These are phyloP conservation scores for Cliona cf. orientalis DNA, from an alignment of 37 sponge, comb jelly and placozoan genomes.

Conservation along the genomic window DNA sequence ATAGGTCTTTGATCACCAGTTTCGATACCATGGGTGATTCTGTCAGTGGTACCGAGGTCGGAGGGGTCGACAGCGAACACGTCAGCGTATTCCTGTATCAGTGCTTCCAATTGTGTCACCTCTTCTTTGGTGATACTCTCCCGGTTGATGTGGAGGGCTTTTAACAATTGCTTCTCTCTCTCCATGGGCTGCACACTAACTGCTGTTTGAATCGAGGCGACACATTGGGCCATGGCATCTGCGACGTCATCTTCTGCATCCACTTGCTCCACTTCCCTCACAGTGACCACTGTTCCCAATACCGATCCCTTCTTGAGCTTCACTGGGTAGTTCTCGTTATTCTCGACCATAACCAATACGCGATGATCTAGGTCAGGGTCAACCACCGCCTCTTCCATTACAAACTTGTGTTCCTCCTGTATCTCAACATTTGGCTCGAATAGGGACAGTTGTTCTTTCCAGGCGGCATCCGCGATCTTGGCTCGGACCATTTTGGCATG, in stretches of 20 bases:
- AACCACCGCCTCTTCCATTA: conserved; percentile 10
- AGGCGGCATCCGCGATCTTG: not conserved
- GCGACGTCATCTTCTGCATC: conserved; percentile 2
- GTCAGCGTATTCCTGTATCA: no score
- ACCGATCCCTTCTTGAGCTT: conserved; percentile 23
- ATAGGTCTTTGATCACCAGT: no score
- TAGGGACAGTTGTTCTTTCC: not conserved
- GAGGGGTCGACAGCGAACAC: no score
- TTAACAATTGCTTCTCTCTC: no score
- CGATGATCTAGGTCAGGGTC: not conserved
- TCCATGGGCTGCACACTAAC: no score
- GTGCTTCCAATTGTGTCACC: no score
- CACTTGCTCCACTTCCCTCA: not conserved
- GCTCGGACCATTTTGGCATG: conserved; percentile 20
- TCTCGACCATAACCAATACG: conserved; percentile 20
- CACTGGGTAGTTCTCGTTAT: conserved; percentile 14
- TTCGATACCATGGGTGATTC: no score
- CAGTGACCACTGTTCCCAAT: conserved; percentile 24
- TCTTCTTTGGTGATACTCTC: no score
- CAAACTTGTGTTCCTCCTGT: not conserved
- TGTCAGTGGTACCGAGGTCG: no score
- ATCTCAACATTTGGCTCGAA: conserved; percentile 33
- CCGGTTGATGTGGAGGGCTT: no score
- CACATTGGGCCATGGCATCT: no score
- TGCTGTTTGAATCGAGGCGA: no score